Evolutionary conservation across 2,797 vertebrate species (phyloP).

Genomic region (Pachyuromys duprasi): DNA sequence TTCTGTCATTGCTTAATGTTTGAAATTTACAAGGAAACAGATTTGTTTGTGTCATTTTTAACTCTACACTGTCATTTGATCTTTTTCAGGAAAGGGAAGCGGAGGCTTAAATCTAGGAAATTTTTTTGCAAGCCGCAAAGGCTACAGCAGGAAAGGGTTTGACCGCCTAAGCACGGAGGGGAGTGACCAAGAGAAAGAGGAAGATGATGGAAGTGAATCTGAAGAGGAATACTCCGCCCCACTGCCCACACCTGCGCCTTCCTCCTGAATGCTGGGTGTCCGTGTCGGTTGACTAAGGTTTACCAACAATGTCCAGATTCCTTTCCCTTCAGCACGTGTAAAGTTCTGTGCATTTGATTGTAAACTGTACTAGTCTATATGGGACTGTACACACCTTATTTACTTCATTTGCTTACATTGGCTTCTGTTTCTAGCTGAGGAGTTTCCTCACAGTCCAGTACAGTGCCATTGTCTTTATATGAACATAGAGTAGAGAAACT

Average conservation of each 20-base stretch:
- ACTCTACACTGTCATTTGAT: constrained; percentile 8
- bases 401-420: constrained; percentile 78
- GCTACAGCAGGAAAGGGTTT: constrained; percentile 97
- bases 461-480: constrained; percentile 85
- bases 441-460: constrained; percentile 80
- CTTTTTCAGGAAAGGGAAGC: constrained; percentile 91
- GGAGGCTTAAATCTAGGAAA: constrained; percentile 96
- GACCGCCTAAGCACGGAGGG: constrained; percentile 98
- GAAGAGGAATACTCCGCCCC: constrained; percentile 96
- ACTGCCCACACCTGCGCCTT: constrained; percentile 85
- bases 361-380: constrained; percentile 92
- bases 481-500: constrained; percentile 84
- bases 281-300: constrained; percentile 46
- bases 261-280: constrained; percentile 84
- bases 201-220: constrained; percentile 95
- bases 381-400: constrained; percentile 89
- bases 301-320: constrained; percentile 80
- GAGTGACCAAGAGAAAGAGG: constrained; percentile 97
- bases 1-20: background rate
- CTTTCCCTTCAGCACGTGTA: constrained; percentile 89
- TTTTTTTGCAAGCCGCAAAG: constrained; percentile 95
- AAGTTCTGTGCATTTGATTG: constrained; percentile 92
- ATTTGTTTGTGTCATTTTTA: background rate
- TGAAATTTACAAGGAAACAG: background rate
- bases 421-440: constrained; percentile 80